Evolutionary conservation across 2,113 vertebrate species (phyloP), one percentile per base, ranked within the genome.

Genomic region (Ancistrus triradiatus): DNA sequence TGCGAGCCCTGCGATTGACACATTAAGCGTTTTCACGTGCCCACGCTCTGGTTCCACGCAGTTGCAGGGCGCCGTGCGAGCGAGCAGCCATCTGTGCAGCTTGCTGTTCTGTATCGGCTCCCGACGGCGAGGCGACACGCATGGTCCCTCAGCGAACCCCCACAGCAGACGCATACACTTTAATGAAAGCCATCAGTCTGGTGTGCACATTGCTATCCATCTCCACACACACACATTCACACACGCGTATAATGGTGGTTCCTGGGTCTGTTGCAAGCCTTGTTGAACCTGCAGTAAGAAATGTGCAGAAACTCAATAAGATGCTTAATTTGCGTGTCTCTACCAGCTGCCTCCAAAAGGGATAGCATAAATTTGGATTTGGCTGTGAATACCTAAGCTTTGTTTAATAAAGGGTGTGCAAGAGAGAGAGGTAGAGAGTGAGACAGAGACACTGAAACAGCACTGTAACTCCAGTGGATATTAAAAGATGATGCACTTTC

Each of bases 101-200:
- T 63, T 6, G 3, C 47, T 51, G 37, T 38, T 52, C 55, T 40
- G 21, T 63, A 56, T 52, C 37, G 19, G 40, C 27, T 58, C 44
- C 64, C 63, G 52, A 51, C 10, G 37, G 19, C 51, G 35, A 37
- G 57, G 15, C 17, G 21, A 58, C 48, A n/a, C 2, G 11, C 55
- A 31, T 17, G 13, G 47, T 52, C 55, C 47, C 40, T 28, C 46
- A 19, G 51, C 31, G 27, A 63, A 55, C 46, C 38, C 40, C 31
- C 58, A 40, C 40, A 38, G 33, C 50, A 62, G 21, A 49, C 51
- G 61, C 5, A 27, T 22, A 58, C 46, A 44, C 68, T 67, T 48
- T 73, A 73, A 68, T 73, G 59, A 63, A 73, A 59, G 51, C 27
- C 47, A 68, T 73, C 31, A 59, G 46, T 68, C 53, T 62, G 38